Evolutionary conservation across 2,888 invertebrate genomes (phyloP).

Genomic region (Chalcis sispes): DNA sequence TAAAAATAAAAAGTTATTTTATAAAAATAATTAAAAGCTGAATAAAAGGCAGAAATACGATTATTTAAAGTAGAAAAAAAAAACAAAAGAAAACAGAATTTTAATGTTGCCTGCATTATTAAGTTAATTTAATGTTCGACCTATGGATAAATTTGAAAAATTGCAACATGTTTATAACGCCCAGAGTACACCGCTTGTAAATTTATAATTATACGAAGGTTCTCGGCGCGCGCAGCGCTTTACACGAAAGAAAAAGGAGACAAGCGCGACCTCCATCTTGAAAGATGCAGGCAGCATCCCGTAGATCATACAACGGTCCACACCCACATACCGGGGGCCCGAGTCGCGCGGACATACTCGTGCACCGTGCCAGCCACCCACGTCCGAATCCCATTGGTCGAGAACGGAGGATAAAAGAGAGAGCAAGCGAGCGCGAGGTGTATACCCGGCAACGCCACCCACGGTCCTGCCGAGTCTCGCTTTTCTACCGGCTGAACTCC

Average conservation of each 20-base stretch:
- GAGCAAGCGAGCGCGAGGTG: neutral
- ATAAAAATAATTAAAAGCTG: too few relatives aligned
- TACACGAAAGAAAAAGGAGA: conserved; percentile 1
- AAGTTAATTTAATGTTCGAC: too few relatives aligned
- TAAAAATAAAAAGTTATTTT: too few relatives aligned
- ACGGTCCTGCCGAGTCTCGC: neutral
- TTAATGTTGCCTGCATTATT: too few relatives aligned
- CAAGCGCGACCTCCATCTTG: conserved; percentile 70
- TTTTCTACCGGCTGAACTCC: conserved; percentile 21
- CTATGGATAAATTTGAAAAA: too few relatives aligned
- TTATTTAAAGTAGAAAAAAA: too few relatives aligned
- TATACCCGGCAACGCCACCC: conserved; percentile 40
- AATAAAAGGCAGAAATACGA: too few relatives aligned
- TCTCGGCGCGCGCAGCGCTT: too few relatives aligned
- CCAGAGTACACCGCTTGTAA: too few relatives aligned
- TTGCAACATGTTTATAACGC: too few relatives aligned
- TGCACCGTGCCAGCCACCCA: conserved; percentile 65
- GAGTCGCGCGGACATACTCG: conserved; percentile 47
- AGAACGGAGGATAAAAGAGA: conserved; percentile 28
- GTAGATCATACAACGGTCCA: conserved; percentile 64
- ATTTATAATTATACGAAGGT: too few relatives aligned
- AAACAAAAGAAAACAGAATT: too few relatives aligned
- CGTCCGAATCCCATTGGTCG: conserved; percentile 70
- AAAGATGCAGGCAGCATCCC: conserved; percentile 68
- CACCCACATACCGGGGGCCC: conserved; percentile 62